Conservation (phyloP, 1,140 invertebrate species). For the Zaprionus ornatus region DNA sequence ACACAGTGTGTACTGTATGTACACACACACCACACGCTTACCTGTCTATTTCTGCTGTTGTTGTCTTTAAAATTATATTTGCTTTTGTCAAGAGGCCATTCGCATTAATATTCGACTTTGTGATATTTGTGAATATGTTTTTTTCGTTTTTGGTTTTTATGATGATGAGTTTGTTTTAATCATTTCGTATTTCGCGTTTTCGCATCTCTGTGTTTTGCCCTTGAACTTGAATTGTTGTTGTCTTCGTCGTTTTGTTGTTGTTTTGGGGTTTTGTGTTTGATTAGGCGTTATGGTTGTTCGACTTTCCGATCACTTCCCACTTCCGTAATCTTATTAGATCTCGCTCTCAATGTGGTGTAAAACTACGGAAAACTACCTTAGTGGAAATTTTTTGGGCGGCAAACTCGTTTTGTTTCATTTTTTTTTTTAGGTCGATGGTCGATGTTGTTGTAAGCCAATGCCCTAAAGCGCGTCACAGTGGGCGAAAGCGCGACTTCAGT, state of each 20-base stretch:
- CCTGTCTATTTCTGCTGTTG: constrained; percentile 19
- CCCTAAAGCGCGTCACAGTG: constrained; percentile 30
- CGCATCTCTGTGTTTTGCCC: constrained; percentile 26
- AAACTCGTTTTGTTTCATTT: constrained; percentile 35
- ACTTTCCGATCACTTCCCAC: constrained; percentile 28
- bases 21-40: constrained; percentile 7
- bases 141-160: constrained; percentile 19
- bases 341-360: constrained; percentile 1
- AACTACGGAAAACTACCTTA: constrained; percentile 35
- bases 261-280: constrained; percentile 2
- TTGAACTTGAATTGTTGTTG: constrained; percentile 53
- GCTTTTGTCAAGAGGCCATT: constrained; percentile 74
- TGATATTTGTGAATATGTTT: constrained; percentile 39
- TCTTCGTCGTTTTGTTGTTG: constrained; percentile 3
- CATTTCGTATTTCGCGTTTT: constrained; percentile 17
- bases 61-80: constrained; percentile 46
- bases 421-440: neutral
- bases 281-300: neutral
- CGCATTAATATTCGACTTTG: constrained; percentile 70
- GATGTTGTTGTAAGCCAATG: constrained; percentile 38
- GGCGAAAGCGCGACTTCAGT: neutral
- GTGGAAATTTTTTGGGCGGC: constrained; percentile 38
- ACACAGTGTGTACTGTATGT: constrained; percentile 21
- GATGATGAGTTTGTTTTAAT: constrained; percentile 15
- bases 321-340: constrained; percentile 33